Evolutionary conservation across 1,140 invertebrate species (phyloP), one percentile per base, ranked within the genome.

Genomic region (Stenopsyche tienmushanensis): DNA sequence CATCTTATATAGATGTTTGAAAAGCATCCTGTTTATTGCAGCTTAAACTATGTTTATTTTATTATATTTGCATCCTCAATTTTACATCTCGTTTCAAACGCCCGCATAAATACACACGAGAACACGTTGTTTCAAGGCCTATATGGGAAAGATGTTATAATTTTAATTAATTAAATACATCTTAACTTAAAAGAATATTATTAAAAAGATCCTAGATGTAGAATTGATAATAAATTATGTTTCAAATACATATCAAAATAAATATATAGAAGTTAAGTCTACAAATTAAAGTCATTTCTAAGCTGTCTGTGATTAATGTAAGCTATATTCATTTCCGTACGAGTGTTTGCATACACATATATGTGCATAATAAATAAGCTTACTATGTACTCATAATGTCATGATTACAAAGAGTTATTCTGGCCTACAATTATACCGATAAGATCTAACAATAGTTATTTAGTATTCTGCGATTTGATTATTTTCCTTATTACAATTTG

Each of bases 231-330:
- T 54, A 54, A 54, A 54, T 54, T 34, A 54, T 54, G 17, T 49
- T 54, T 54, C 52, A 54, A 54, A 13, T 54, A 54, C 52, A 54
- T 54, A 54, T 54, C 52, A 54, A 54, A 49, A 49, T 9, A 49
- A 49, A 20, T 17, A 49, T 20, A 25, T 54, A 54, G 52, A 34
- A n/a, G n/a, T n/a, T 54, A 54, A 54, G 52, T 34, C 29, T 54
- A 34, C 39, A 17, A 54, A 34, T 54, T 54, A 21, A 34, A 21
- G 20, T 52, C 49, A 52, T 52, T 54, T 54, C 52, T 54, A 54
- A 54, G 52, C 52, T 54, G 52, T 54, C 52, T 54, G 52, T 54
- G 52, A 54, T 54, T 54, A 54, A 34, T 34, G 52, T 29, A 34
- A 54, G 26, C 24, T 34, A 29, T 34, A 25, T 18, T 54, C 39